Percentiles rank a stretch among this genome's conserved stretches.
Evolutionary conservation across 2,888 invertebrate genomes (phyloP).

Genomic region (Corbicula japonica): DNA sequence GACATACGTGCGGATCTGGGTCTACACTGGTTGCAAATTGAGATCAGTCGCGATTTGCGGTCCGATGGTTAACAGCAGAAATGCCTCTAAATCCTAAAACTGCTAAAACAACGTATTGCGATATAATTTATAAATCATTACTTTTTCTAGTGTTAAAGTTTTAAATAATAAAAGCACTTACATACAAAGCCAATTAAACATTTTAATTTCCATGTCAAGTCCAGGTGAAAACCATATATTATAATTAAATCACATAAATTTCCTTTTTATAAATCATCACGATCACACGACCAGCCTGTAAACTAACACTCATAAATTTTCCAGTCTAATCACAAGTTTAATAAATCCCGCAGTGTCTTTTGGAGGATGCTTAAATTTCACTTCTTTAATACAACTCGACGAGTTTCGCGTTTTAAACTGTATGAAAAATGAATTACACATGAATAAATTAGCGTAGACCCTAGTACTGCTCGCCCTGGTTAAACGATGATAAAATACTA

Average conservation of each 20-base stretch:
- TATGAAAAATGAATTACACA: constrained; percentile 44
- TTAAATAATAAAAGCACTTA: too few species aligned
- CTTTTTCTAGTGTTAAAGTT: too few species aligned
- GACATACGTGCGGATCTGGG: too few species aligned
- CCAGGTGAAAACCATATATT: too few species aligned
- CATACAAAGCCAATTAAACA: too few species aligned
- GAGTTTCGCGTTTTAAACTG: constrained; percentile 36
- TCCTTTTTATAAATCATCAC: not conserved
- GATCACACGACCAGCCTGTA: not conserved
- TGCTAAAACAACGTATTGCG: too few species aligned
- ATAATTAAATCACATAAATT: constrained; percentile 22
- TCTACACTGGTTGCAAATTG: too few species aligned
- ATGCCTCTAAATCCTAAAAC: too few species aligned
- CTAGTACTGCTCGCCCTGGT: constrained; percentile 27
- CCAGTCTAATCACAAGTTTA: constrained; percentile 13
- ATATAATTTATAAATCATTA: too few species aligned
- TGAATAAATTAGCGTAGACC: constrained; percentile 43
- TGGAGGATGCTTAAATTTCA: constrained; percentile 6
- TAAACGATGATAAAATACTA: constrained; percentile 21
- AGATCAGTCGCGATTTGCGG: too few species aligned
- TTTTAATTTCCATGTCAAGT: too few species aligned
- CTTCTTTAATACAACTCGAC: constrained; percentile 17
- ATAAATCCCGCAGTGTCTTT: constrained; percentile 2
- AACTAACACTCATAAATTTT: constrained; percentile 12
- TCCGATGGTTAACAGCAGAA: too few species aligned